Base-by-base conservation (phyloP, 2,797 vertebrate species). In the Sebastes kiyomatsui region DNA sequence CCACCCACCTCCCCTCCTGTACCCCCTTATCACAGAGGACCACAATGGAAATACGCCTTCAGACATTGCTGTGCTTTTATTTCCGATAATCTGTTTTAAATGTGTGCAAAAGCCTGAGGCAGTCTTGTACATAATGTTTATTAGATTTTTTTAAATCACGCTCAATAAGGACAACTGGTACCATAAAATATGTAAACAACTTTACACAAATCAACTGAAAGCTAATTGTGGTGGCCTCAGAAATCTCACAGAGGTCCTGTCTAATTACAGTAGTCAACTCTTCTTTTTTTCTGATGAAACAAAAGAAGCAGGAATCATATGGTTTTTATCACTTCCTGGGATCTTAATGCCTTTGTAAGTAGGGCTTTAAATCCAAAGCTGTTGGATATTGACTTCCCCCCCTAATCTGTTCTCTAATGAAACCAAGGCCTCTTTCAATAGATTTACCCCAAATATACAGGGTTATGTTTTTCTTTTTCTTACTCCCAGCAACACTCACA, bases 321-420 rank as follows among this genome's bases (percentile, higher is more conserved):
- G 82, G 27, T 84, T 93, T 91, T 93, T 88, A 95, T 95, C 94
- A 61, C 77, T 62, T 61, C 56, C 86, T 83, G 68, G 66, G 69
- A 95, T 95, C 93, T 94, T 94, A 93, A 94, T 93, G 81, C 93
- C 90, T 93, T 94, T 94, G 92, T 95, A 93, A 94, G 91, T 79
- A 84, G 79, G 72, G 87, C 88, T 90, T 92, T 93, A 93, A 92
- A 92, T 90, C 90, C 86, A 90, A 93, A 94, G 89, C 91, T 91
- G 90, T 83, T 91, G 90, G 78, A 87, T 92, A 90, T 92, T 90
- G 89, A 94, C 91, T 90, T 83, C 77, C 55, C 55, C 59, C 52
- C 62, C 64, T 90, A 90, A 95, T 94, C 90, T 81, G 77, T 89
- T 93, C 87, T 90, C 80, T 88, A 83, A 92, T 93, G 83, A 90